Evolutionary conservation across 2,113 vertebrate species (phyloP), one percentile per base, ranked within the genome.

Genomic region (Motacilla tschutschensis): DNA sequence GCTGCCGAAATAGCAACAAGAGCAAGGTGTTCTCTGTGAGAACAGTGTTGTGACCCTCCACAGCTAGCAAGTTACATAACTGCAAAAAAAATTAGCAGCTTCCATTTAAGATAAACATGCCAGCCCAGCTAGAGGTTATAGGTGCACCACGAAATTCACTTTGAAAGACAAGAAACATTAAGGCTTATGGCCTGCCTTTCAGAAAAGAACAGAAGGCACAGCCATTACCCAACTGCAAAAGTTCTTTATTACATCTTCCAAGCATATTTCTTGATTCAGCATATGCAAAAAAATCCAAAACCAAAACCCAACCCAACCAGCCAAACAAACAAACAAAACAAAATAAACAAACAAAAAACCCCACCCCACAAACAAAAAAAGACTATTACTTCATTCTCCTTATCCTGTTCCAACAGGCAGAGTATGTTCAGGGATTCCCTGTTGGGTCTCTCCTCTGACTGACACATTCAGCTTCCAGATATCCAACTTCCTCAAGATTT

Each of bases 401-500:
- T 79, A 81, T 46, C 17, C 35, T 28, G 6, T 74, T 77, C 31
- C 10, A 5, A 41, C 13, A 55, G 48, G 43, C 31, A 35, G 7
- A 35, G 3, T 35, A 14, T 24, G 21, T 76, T 88, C 35, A 83
- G 44, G 65, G 69, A 79, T 69, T 83, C 53, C 44, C 25, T 58
- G 9, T 70, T 60, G 60, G 40, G 20, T 83, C 6, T 89, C 20
- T 88, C n/a, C 22, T 58, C 26, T 44, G 36, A 66, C 83, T 86
- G 58, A 64, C 80, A 77, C 9, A 78, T 43, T 41, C 25, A 67
- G 7, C 62, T 59, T 87, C 70, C 64, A 93, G 36, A 70, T 72
- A 91, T 10, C 47, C 5, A 15, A 65, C 64, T 93, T 90, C 59
- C 77, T 76, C 35, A 82, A 73, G 82, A 87, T 83, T 67, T 91